Conservation (phyloP, 2,113 vertebrate species). For the Nasalis larvatus region DNA sequence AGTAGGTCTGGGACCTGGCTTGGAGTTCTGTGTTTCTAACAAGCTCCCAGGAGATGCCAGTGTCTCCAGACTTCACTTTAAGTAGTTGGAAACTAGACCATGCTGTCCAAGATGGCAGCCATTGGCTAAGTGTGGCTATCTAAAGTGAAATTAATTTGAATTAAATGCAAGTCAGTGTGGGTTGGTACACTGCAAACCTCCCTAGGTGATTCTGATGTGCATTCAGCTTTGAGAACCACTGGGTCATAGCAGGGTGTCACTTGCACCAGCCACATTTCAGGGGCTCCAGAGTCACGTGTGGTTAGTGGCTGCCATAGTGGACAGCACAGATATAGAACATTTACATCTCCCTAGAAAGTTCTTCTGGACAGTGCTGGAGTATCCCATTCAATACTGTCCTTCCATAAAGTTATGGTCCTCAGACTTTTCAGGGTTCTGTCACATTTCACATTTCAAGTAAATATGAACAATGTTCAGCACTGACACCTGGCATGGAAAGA, state of each 20-base stretch:
- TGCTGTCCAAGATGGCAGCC: background rate
- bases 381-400: background rate
- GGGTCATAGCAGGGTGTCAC: background rate
- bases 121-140: background rate
- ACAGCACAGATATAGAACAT: rapidly evolving
- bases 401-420: background rate
- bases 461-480: background rate
- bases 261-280: too few species aligned
- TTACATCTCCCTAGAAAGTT: background rate
- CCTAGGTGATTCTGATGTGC: too few species aligned
- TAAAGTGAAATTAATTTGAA: background rate
- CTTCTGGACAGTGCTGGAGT: background rate
- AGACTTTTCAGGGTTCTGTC: background rate
- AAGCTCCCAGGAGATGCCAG: background rate
- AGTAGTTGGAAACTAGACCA: background rate
- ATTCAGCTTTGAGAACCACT: too few species aligned
- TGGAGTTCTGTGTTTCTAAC: background rate
- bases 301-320: background rate
- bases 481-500: background rate
- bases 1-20: background rate
- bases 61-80: background rate
- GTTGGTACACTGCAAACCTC: too few species aligned
- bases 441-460: background rate
- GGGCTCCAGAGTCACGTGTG: background rate
- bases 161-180: background rate